These are phyloP conservation scores for Limnephilus marmoratus DNA, from an alignment of 2,888 invertebrate species.

Conservation along the genomic window DNA sequence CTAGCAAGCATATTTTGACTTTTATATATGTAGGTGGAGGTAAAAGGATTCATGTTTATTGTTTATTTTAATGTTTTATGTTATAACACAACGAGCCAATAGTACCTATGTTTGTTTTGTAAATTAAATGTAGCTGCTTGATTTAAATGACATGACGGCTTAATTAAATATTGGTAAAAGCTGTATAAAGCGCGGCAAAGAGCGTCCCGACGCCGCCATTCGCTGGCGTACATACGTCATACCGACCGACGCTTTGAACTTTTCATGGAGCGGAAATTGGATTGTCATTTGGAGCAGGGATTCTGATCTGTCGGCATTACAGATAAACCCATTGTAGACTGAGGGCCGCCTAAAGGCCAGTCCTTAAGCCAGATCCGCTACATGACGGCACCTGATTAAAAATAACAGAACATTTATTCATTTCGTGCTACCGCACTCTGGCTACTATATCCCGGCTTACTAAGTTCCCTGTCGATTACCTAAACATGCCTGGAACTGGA, in stretches of 20 bases:
- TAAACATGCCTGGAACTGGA: not conserved
- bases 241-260: conserved; percentile 59
- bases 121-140: not conserved
- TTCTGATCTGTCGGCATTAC: conserved; percentile 47
- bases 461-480: conserved; percentile 11
- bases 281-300: conserved; percentile 61
- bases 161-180: conserved; percentile 2
- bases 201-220: not conserved
- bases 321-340: conserved; percentile 28
- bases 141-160: not conserved
- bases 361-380: conserved; percentile 9
- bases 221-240: conserved; percentile 36
- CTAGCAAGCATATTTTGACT: no score
- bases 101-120: not conserved
- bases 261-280: conserved; percentile 63
- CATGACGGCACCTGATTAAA: conserved; percentile 25
- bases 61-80: not conserved
- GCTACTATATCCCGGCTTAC: not conserved
- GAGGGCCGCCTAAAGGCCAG: conserved; percentile 9
- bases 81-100: not conserved
- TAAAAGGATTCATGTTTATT: no score
- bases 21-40: no score
- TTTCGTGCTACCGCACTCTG: not conserved
- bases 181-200: not conserved
- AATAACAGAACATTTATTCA: conserved; percentile 11